Percentiles rank a stretch among this genome's conserved stretches.
These are phyloP conservation scores for Diorhabda sublineata DNA, from an alignment of 1,140 invertebrate genomes.

Conservation along the genomic window DNA sequence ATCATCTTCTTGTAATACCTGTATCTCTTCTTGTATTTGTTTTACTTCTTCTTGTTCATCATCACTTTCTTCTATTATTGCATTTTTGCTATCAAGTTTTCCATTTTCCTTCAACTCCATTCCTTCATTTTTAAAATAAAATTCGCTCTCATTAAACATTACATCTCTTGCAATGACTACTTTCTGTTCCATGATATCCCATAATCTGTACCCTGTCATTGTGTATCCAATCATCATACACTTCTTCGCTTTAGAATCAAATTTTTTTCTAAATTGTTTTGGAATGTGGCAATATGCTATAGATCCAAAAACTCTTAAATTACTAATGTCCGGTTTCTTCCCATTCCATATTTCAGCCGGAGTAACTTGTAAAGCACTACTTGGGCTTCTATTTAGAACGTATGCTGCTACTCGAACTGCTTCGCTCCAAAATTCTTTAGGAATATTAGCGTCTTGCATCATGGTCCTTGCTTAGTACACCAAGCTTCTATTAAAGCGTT, in stretches of 20 bases:
- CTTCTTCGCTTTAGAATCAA: slow-evolving; percentile 30
- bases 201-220: slow-evolving; percentile 22
- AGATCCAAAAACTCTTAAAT: slow-evolving; percentile 39
- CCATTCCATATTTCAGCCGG: slow-evolving; percentile 29
- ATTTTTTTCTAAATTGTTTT: slow-evolving; percentile 33
- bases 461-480: slow-evolving; percentile 46
- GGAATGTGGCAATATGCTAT: slow-evolving; percentile 36
- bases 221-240: slow-evolving; percentile 31
- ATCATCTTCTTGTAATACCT: not conserved
- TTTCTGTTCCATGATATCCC: not conserved
- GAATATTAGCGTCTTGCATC: slow-evolving; percentile 9
- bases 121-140: too few relatives aligned
- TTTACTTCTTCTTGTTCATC: not conserved
- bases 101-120: too few relatives aligned
- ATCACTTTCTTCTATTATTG: not conserved
- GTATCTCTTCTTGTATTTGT: not conserved
- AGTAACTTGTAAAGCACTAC: not conserved
- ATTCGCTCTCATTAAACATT: too few relatives aligned
- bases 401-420: slow-evolving; percentile 21
- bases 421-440: slow-evolving; percentile 32
- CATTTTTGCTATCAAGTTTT: not conserved
- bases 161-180: too few relatives aligned
- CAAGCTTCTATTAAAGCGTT: slow-evolving; percentile 49
- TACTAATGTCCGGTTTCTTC: slow-evolving; percentile 34
- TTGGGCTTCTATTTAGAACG: not conserved